A percentile compares a stretch with the other conserved stretches of the same genome.
Conservation (phyloP, 2,113 vertebrate genomes). For the Corythoichthys haematopterus region DNA sequence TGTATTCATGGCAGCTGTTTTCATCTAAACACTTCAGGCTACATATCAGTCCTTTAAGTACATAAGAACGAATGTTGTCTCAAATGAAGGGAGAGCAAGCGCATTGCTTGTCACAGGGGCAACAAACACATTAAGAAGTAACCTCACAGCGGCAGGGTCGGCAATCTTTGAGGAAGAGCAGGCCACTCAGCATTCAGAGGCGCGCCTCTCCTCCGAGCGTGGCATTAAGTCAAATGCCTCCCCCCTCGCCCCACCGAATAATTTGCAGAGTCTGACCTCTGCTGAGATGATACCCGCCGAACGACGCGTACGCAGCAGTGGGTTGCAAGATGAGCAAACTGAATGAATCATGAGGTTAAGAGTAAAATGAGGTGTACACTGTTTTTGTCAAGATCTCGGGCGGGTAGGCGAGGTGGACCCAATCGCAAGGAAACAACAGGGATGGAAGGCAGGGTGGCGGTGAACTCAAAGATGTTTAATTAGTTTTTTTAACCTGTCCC, state of each 20-base stretch:
- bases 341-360: slow-evolving; percentile 25
- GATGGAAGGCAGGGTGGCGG: too few relatives aligned
- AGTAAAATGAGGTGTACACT: slow-evolving; percentile 2
- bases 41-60: neutral
- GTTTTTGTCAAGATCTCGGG: neutral
- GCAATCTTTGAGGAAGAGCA: slow-evolving; percentile 50
- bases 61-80: neutral
- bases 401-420: too few relatives aligned
- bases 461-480: too few relatives aligned
- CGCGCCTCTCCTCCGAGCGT: slow-evolving; percentile 39
- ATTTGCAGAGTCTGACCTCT: slow-evolving; percentile 58
- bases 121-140: slow-evolving; percentile 56
- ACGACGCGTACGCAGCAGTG: neutral
- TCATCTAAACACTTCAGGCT: neutral
- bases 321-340: slow-evolving; percentile 17
- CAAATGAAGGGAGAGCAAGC: neutral
- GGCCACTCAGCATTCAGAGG: slow-evolving; percentile 51
- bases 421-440: too few relatives aligned
- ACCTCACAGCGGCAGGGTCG: slow-evolving; percentile 45
- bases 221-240: slow-evolving; percentile 48
- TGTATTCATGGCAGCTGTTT: neutral
- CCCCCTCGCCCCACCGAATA: slow-evolving; percentile 27
- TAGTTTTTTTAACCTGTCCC: too few relatives aligned
- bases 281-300: slow-evolving; percentile 30
- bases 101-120: neutral